Base-by-base conservation (phyloP, 2,797 vertebrate genomes). In the Brachymystax lenok region DNA sequence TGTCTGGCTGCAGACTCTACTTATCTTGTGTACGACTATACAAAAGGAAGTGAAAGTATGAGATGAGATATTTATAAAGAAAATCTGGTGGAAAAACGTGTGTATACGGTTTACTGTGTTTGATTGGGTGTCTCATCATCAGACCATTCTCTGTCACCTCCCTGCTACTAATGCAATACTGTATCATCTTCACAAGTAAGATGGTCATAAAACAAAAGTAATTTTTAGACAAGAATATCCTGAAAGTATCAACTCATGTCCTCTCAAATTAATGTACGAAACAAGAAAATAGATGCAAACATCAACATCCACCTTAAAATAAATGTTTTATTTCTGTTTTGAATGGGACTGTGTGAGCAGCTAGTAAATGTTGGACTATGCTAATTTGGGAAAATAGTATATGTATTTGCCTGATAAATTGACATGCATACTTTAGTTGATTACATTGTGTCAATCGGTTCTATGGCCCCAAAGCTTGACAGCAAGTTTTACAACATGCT, bases 1-100 rank as follows among this genome's bases (percentile, higher is more conserved):
- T 86, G 72, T 80, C 78, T 83, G 73, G 56, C 74, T 86, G 82
- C 84, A 75, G 83, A 84, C 73, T 80, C 73, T 80, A 88, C 83
- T 83, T 84, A 74, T 89, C 85, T 77, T 86, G 81, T 91, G 88
- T 92, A 84, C 79, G 76, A 89, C 82, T 77, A 84, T 88, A 86
- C 83, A 83, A 88, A 89, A 88, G 50, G 77, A 84, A 85, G 81
- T 86, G 80, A 82, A 77, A 63, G 74, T 81, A 85, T 89, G 79
- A 91, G 77, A 87, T 79, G 86, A 86, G 77, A 81, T 91, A 87
- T 94, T 92, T 93, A 93, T 93, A 92, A 93, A 92, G 88, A 91
- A 88, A 91, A 83, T 74, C 79, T 88, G 81, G 82, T 85, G 81
- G 86, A 85, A 88, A 75, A 64, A 69, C 59, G 81, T 81, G 74